Conservation (phyloP, 2,888 invertebrate genomes). For the Tricholauxania praeusta region DNA sequence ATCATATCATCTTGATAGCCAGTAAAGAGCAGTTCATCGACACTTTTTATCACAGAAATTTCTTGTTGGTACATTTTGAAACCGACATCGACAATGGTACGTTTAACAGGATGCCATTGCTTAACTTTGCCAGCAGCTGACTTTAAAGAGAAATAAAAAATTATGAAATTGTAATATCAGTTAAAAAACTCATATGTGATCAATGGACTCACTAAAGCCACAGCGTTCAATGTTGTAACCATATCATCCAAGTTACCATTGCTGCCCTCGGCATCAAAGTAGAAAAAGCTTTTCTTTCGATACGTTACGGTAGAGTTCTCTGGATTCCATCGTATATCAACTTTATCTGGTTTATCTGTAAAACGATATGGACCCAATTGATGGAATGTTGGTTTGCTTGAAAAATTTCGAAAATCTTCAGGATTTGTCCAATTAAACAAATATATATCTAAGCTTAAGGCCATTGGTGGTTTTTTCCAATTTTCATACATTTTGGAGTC, state of each 20-base stretch:
- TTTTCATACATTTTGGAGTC: conserved; percentile 73
- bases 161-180: background rate
- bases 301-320: conserved; percentile 81
- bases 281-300: conserved; percentile 76
- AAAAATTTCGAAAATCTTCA: conserved; percentile 72
- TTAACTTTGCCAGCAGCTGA: conserved; percentile 70
- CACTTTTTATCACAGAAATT: conserved; percentile 74
- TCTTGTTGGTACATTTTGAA: conserved; percentile 72
- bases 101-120: conserved; percentile 72
- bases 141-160: conserved; percentile 49
- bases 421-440: conserved; percentile 87
- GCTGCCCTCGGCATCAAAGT: conserved; percentile 68
- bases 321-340: conserved; percentile 79
- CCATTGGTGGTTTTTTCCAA: conserved; percentile 78
- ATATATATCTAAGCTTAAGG: conserved; percentile 76
- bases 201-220: conserved; percentile 77
- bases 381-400: conserved; percentile 71
- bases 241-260: conserved; percentile 52
- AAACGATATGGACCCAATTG: conserved; percentile 76
- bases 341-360: conserved; percentile 75
- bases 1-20: conserved; percentile 84
- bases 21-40: conserved; percentile 80
- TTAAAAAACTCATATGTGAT: background rate
- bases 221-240: conserved; percentile 73
- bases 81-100: conserved; percentile 73